Conservation (phyloP, 2,113 vertebrate genomes). For the Nestor notabilis region DNA sequence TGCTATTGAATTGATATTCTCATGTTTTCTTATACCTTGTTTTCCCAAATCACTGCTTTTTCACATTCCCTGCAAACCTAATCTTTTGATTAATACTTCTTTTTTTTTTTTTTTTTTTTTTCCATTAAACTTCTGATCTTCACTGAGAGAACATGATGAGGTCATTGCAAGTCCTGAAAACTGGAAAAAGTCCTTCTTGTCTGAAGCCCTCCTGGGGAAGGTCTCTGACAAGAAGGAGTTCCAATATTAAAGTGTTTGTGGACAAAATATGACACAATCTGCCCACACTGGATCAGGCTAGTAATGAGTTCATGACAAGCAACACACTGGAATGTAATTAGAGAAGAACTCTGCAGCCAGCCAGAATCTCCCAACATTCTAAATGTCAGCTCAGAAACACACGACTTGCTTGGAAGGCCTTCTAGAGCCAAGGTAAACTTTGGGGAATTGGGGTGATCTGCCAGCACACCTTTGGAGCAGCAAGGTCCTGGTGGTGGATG, state of each 20-base stretch:
- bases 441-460: neutral
- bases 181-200: neutral
- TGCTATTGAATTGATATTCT: neutral
- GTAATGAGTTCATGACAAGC: neutral
- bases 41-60: neutral
- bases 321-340: neutral
- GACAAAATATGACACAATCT: neutral
- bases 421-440: constrained; percentile 35
- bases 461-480: neutral
- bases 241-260: neutral
- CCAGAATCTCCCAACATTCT: neutral
- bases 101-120: neutral
- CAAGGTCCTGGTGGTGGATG: neutral
- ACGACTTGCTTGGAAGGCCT: neutral
- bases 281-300: neutral
- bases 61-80: neutral
- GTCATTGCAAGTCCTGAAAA: neutral
- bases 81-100: neutral
- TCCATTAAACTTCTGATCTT: neutral
- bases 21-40: neutral
- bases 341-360: neutral
- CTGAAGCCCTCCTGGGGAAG: neutral
- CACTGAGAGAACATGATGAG: neutral
- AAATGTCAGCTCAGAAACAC: constrained; percentile 14
- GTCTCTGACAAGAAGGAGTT: neutral